Conservation (phyloP, 2,797 vertebrate genomes). For the Fistularia tabacaria region DNA sequence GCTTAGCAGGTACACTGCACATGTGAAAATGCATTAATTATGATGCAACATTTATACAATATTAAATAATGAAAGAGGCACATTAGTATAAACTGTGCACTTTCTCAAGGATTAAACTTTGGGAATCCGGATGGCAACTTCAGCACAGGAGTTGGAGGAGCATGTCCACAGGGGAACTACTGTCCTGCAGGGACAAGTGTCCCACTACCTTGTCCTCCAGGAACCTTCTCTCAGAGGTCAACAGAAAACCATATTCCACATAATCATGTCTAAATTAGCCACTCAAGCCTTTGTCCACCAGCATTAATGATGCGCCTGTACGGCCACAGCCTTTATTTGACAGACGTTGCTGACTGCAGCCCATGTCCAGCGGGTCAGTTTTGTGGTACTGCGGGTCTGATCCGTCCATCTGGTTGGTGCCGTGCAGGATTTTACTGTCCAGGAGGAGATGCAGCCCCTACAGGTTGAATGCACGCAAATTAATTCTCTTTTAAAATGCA, state of each 20-base stretch:
- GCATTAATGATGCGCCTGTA: constrained; percentile 9
- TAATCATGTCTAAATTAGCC: background rate
- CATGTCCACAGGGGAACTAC: constrained; percentile 84
- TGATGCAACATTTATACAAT: too few relatives aligned
- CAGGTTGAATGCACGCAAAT: constrained; percentile 55
- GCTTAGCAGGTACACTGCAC: constrained; percentile 73
- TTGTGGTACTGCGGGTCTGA: constrained; percentile 79
- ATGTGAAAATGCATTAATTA: too few relatives aligned
- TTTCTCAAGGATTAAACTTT: constrained; percentile 80
- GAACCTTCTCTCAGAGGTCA: constrained; percentile 87
- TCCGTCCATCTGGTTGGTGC: constrained; percentile 81
- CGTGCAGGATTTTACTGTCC: constrained; percentile 84
- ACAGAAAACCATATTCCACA: constrained; percentile 1
- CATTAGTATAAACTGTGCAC: background rate
- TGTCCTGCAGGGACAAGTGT: constrained; percentile 82
- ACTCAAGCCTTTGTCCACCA: background rate
- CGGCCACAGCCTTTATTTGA: constrained; percentile 72
- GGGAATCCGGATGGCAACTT: constrained; percentile 76
- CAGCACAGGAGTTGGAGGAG: constrained; percentile 79
- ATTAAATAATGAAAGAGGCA: too few relatives aligned
- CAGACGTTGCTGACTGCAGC: constrained; percentile 72
- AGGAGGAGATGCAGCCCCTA: constrained; percentile 69
- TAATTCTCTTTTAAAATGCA: background rate
- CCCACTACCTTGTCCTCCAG: constrained; percentile 81
- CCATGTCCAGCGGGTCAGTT: constrained; percentile 80